phyloP scores from a whole-genome alignment of 1,140 invertebrate genomes.

The Papilio helenus region DNA sequence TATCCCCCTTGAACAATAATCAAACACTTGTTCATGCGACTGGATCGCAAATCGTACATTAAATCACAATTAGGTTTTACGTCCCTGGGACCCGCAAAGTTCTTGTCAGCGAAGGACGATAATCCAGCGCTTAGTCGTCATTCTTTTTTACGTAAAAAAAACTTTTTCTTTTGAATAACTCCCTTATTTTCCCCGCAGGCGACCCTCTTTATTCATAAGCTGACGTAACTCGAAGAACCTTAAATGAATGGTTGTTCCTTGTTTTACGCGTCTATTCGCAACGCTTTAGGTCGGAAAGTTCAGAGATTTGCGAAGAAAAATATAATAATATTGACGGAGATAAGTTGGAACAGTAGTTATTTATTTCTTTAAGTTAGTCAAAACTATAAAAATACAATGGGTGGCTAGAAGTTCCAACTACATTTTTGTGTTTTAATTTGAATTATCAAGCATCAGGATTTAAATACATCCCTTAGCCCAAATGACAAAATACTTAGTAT shows the following conservation, averaged over 20 bases:
- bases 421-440: background rate
- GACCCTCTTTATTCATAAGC: slow-evolving; percentile 79
- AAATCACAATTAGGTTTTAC: slow-evolving; percentile 55
- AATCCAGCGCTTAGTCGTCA: slow-evolving; percentile 69
- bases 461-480: background rate
- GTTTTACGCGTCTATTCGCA: slow-evolving; percentile 81
- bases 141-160: slow-evolving; percentile 71
- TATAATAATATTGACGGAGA: slow-evolving; percentile 45
- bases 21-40: slow-evolving; percentile 59
- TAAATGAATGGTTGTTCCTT: slow-evolving; percentile 81
- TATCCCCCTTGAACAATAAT: slow-evolving; percentile 50
- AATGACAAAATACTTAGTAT: background rate
- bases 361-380: background rate
- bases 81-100: slow-evolving; percentile 61
- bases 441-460: background rate
- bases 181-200: slow-evolving; percentile 69
- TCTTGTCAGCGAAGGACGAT: slow-evolving; percentile 70
- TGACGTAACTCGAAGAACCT: slow-evolving; percentile 76
- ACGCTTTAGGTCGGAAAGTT: slow-evolving; percentile 74
- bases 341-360: background rate
- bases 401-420: background rate
- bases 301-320: slow-evolving; percentile 70
- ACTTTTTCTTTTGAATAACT: slow-evolving; percentile 74
- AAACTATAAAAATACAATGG: background rate
- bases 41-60: slow-evolving; percentile 49